Percentiles rank a stretch among this genome's conserved stretches.
phyloP scores from a whole-genome alignment of 2,113 vertebrate species.

The Eretmochelys imbricata region DNA sequence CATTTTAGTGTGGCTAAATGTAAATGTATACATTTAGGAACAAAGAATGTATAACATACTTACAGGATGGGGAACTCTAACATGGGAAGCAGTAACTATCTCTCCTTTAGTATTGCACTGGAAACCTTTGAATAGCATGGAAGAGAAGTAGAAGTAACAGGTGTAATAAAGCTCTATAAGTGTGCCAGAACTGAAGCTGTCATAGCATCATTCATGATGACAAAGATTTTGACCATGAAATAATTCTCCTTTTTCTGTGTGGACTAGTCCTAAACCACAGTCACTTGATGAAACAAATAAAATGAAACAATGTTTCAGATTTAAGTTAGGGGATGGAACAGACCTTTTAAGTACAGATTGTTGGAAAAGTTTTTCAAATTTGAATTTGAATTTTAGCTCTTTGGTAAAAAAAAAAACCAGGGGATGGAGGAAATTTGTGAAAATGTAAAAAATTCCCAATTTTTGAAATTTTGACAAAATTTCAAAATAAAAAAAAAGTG shows the following conservation, averaged over 20 bases:
- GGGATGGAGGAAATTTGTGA: neutral
- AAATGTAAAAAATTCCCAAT: neutral
- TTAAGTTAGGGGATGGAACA: neutral
- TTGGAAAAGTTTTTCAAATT: neutral
- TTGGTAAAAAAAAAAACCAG: neutral
- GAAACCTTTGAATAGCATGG: neutral
- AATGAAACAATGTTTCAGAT: neutral
- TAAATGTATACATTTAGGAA: neutral
- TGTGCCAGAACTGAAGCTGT: slow-evolving; percentile 55
- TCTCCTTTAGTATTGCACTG: neutral
- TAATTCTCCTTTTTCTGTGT: neutral
- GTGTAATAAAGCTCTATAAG: slow-evolving; percentile 60
- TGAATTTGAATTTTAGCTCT: neutral
- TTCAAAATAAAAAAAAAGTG: neutral
- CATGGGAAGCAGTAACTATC: neutral
- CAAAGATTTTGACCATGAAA: neutral
- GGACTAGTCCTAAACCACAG: neutral
- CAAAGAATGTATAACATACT: neutral
- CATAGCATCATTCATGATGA: neutral
- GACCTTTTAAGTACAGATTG: neutral
- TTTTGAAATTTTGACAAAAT: neutral
- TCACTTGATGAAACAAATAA: slow-evolving; percentile 45
- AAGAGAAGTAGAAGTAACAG: neutral
- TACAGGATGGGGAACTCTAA: neutral
- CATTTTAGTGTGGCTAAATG: neutral